Evolutionary conservation across 2,888 invertebrate species (phyloP).

Genomic region (Corbicula japonica): DNA sequence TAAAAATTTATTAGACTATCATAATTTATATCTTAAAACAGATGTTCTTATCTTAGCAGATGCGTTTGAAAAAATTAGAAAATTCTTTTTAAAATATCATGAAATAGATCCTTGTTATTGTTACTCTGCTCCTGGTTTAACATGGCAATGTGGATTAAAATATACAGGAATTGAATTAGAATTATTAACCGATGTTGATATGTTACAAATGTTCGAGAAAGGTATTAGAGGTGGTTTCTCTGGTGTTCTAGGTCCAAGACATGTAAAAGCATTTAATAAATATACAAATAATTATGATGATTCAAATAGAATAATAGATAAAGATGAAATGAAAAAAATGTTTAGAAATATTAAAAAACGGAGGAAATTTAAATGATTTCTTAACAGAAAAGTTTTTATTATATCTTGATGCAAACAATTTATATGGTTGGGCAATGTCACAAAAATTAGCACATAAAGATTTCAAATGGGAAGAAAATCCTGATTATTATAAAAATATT

Average conservation of each 20-base stretch:
- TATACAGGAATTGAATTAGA: conserved; percentile 51
- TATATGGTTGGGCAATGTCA: conserved; percentile 42
- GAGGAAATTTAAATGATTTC: too few species aligned
- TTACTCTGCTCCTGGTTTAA: conserved; percentile 48
- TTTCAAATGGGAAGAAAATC: conserved; percentile 28
- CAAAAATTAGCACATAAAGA: conserved; percentile 37
- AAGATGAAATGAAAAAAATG: conserved; percentile 34
- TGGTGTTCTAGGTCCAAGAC: conserved; percentile 43
- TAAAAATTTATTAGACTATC: conserved; percentile 52
- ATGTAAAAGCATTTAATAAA: conserved; percentile 48
- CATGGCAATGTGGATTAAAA: conserved; percentile 59
- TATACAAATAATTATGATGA: conserved; percentile 25
- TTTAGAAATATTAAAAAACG: too few species aligned
- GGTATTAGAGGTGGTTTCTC: conserved; percentile 53
- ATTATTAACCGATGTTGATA: conserved; percentile 52
- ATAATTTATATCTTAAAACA: conserved; percentile 50
- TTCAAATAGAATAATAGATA: conserved; percentile 24
- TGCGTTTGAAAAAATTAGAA: conserved; percentile 38
- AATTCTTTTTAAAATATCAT: conserved; percentile 23
- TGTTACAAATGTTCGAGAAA: conserved; percentile 45
- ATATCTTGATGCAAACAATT: conserved; percentile 44
- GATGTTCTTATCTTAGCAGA: conserved; percentile 42
- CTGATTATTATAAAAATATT: conserved; percentile 20
- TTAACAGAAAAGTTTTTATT: conserved; percentile 17
- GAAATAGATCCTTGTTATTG: conserved; percentile 32